phyloP scores from a whole-genome alignment of 2,797 vertebrate species.

The Anabas testudineus region DNA sequence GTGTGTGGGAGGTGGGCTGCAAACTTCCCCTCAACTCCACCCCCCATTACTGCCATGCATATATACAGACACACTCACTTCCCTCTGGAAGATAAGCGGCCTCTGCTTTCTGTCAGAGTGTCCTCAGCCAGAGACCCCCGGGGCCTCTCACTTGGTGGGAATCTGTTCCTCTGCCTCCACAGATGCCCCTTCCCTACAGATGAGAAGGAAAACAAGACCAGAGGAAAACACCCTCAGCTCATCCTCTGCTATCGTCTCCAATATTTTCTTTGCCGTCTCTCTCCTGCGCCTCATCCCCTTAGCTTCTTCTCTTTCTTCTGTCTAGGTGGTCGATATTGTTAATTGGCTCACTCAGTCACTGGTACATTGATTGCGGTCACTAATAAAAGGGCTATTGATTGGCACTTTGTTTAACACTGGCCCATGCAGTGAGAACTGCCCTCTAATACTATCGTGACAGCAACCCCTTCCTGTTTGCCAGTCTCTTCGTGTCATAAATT shows the following conservation, averaged over 20 bases:
- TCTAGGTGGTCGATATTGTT: constrained; percentile 85
- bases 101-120: constrained; percentile 93
- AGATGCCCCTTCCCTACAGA: constrained; percentile 48
- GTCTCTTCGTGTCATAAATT: constrained; percentile 86
- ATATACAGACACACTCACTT: constrained; percentile 63
- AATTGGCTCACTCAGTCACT: constrained; percentile 90
- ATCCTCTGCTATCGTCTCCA: constrained; percentile 69
- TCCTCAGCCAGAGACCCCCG: constrained; percentile 84
- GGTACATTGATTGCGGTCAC: constrained; percentile 90
- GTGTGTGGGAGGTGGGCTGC: constrained; percentile 38
- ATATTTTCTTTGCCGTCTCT: constrained; percentile 61
- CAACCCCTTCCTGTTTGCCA: constrained; percentile 88
- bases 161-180: constrained; percentile 75
- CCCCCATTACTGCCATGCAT: constrained; percentile 1
- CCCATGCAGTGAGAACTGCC: constrained; percentile 81
- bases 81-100: constrained; percentile 87
- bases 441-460: constrained; percentile 87
- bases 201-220: constrained; percentile 71
- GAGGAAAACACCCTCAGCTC: constrained; percentile 84
- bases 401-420: constrained; percentile 87
- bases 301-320: constrained; percentile 56
- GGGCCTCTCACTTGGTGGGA: constrained; percentile 88
- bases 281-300: constrained; percentile 35
- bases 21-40: constrained; percentile 66
- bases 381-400: constrained; percentile 92